A percentile compares a stretch with the other conserved stretches of the same genome.
Evolutionary conservation across 2,113 vertebrate species (phyloP).

Genomic region (Balaenoptera acutorostrata): DNA sequence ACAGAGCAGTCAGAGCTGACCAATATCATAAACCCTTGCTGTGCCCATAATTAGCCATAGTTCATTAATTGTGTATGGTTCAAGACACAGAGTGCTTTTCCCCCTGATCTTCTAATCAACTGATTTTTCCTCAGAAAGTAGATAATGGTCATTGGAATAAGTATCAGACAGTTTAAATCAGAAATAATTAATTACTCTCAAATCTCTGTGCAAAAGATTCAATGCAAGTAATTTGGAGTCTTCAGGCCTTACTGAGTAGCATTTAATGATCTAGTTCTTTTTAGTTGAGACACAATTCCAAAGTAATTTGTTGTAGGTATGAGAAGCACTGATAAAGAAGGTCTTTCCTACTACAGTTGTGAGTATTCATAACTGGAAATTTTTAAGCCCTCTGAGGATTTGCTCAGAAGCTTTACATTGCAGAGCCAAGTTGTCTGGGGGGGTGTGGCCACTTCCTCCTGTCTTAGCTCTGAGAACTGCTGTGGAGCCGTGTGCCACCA

Average conservation of each 20-base stretch:
- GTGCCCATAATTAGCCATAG: neutral
- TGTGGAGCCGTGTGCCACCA: neutral
- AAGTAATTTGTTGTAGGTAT: neutral
- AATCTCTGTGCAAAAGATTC: neutral
- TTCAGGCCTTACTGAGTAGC: neutral
- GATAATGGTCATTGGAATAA: neutral
- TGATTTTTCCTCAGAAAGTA: neutral
- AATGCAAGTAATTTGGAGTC: neutral
- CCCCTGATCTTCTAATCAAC: neutral
- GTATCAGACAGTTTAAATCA: neutral
- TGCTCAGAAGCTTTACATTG: neutral
- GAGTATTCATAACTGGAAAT: neutral
- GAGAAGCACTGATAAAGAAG: neutral
- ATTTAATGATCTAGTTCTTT: neutral
- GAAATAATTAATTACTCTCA: neutral
- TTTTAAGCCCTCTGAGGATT: neutral
- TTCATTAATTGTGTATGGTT: neutral
- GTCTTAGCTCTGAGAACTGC: neutral
- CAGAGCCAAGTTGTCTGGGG: neutral
- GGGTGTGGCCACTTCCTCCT: neutral
- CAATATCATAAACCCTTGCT: neutral
- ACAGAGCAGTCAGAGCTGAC: neutral
- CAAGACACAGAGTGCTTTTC: neutral
- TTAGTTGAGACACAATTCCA: slow-evolving; percentile 15
- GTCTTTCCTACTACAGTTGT: neutral